Percentiles rank a stretch among this genome's conserved stretches.
Evolutionary conservation across 1,140 invertebrate genomes (phyloP).

Genomic region (Nasonia longicornis): DNA sequence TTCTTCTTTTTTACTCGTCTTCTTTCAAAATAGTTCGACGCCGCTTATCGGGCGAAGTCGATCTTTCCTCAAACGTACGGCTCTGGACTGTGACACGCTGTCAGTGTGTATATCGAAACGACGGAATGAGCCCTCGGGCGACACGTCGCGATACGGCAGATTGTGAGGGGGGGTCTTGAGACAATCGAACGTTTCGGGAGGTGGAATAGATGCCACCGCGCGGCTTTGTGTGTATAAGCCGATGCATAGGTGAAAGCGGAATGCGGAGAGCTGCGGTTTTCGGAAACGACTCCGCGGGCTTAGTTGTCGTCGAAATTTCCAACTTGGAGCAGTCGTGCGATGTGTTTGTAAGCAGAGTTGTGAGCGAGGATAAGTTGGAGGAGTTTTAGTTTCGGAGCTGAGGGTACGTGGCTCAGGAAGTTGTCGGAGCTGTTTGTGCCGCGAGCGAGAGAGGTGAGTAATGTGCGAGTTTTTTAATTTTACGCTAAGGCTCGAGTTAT

Average conservation of each 20-base stretch:
- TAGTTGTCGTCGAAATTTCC: neutral
- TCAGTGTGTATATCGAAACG: neutral
- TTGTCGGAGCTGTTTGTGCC: neutral
- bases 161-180: neutral
- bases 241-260: slow-evolving; percentile 31
- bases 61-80: neutral
- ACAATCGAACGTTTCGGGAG: neutral
- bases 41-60: neutral
- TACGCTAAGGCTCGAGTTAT: too few species aligned
- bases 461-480: too few species aligned
- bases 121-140: neutral
- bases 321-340: slow-evolving; percentile 6
- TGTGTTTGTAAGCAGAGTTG: too few species aligned
- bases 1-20: neutral
- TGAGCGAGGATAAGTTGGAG: neutral
- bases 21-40: neutral
- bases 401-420: too few species aligned
- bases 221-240: too few species aligned
- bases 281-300: neutral
- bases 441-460: neutral
- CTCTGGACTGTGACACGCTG: neutral
- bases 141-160: neutral
- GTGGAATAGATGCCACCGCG: neutral
- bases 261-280: neutral
- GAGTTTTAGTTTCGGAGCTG: too few species aligned